Evolutionary conservation across 2,113 vertebrate species (phyloP).

Genomic region (Prionailurus viverrinus): DNA sequence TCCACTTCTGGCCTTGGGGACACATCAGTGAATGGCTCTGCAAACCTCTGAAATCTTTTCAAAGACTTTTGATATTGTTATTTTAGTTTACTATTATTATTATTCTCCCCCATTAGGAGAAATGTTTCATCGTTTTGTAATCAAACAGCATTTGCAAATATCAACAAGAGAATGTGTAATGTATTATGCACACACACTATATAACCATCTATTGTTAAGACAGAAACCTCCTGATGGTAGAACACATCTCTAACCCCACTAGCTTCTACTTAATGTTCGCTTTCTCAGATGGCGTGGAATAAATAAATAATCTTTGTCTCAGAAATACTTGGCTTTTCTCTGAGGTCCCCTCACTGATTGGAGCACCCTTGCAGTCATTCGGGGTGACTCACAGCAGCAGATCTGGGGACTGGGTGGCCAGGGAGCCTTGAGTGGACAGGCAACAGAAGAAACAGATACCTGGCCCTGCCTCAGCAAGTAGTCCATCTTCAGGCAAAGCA

Average conservation of each 20-base stretch:
- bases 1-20: background rate
- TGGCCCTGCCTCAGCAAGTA: background rate
- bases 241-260: background rate
- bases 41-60: slow-evolving; percentile 16
- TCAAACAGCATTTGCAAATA: slow-evolving; percentile 22
- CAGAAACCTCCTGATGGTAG: background rate
- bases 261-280: background rate
- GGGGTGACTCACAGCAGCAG: slow-evolving; percentile 30
- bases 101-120: background rate
- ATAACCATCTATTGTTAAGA: background rate
- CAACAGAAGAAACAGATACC: background rate
- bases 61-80: slow-evolving; percentile 3
- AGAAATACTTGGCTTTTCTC: background rate
- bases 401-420: background rate
- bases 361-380: background rate
- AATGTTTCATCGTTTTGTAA: slow-evolving; percentile 39
- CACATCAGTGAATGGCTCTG: background rate
- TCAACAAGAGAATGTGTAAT: background rate
- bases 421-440: background rate
- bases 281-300: background rate
- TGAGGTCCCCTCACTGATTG: background rate
- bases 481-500: background rate
- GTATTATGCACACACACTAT: background rate
- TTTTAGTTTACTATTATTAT: slow-evolving; percentile 18
- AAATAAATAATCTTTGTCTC: background rate